Evolutionary conservation across 2,113 vertebrate species (phyloP).

Genomic region (Psittacus erithacus): DNA sequence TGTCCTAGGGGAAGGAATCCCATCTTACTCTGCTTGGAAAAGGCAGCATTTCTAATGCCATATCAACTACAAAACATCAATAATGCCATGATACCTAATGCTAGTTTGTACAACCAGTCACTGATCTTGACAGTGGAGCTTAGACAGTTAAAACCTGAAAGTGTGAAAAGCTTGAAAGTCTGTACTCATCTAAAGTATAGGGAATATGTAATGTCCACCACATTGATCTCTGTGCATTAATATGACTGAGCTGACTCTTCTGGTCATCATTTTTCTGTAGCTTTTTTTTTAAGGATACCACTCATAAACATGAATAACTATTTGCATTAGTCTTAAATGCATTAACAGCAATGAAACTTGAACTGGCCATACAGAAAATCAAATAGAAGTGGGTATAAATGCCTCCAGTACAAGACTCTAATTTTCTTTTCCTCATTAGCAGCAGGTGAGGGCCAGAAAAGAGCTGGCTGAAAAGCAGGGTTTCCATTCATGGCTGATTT

Average conservation of each 20-base stretch:
- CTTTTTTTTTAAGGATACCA: not conserved
- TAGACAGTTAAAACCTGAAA: not conserved
- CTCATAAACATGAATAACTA: not conserved
- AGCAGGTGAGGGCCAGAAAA: not conserved
- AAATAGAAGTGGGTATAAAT: not conserved
- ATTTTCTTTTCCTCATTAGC: not conserved
- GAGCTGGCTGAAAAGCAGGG: not conserved
- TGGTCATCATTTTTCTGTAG: not conserved
- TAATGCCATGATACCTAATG: not conserved
- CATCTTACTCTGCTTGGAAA: not conserved
- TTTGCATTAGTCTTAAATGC: not conserved
- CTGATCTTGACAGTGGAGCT: fast-evolving
- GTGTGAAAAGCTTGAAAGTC: not conserved
- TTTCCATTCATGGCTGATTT: slow-evolving; percentile 12
- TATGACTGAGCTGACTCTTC: not conserved
- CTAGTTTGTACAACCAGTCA: not conserved
- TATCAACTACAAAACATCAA: not conserved
- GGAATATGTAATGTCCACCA: not conserved
- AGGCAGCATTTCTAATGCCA: not conserved
- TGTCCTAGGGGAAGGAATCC: not conserved
- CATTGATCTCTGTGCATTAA: not conserved
- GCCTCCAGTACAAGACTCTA: not conserved
- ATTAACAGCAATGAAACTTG: not conserved
- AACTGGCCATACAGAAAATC: not conserved
- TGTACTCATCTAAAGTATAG: not conserved